Evolutionary conservation across 2,797 vertebrate species (phyloP).

Genomic region (Oryzias dopingdopingensis): DNA sequence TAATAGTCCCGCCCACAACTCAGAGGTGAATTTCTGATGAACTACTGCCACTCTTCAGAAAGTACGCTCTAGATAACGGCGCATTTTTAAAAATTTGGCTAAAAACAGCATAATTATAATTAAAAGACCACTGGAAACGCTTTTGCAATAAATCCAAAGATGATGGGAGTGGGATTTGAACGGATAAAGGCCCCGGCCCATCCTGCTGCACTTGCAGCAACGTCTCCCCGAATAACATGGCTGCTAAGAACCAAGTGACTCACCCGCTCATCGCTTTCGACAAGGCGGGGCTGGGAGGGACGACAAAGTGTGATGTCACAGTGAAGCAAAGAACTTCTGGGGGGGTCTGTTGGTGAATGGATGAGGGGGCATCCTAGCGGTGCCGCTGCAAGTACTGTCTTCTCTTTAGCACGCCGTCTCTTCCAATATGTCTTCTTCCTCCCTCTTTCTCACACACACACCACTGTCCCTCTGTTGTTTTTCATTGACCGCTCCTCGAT

Average conservation of each 20-base stretch:
- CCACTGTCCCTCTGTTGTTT: conserved; percentile 33
- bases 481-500: conserved; percentile 8
- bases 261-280: conserved; percentile 83
- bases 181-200: conserved; percentile 64
- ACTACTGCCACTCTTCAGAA: no score
- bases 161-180: conserved; percentile 50
- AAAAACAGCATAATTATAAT: no score
- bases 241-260: conserved; percentile 80
- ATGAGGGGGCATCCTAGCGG: conserved; percentile 36
- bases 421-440: conserved; percentile 2
- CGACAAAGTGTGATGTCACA: conserved; percentile 71
- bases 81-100: no score
- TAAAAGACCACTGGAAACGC: no score
- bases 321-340: conserved; percentile 36
- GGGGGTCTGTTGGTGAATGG: conserved; percentile 16
- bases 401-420: conserved; percentile 16
- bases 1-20: no score
- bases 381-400: conserved; percentile 27
- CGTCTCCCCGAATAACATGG: conserved; percentile 84
- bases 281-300: conserved; percentile 81
- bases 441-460: conserved; percentile 15
- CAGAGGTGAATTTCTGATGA: no score
- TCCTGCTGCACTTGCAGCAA: conserved; percentile 73
- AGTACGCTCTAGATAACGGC: no score
- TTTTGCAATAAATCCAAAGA: no score